These are phyloP conservation scores for Motacilla alba DNA, from an alignment of 2,113 vertebrate species.

Conservation along the genomic window DNA sequence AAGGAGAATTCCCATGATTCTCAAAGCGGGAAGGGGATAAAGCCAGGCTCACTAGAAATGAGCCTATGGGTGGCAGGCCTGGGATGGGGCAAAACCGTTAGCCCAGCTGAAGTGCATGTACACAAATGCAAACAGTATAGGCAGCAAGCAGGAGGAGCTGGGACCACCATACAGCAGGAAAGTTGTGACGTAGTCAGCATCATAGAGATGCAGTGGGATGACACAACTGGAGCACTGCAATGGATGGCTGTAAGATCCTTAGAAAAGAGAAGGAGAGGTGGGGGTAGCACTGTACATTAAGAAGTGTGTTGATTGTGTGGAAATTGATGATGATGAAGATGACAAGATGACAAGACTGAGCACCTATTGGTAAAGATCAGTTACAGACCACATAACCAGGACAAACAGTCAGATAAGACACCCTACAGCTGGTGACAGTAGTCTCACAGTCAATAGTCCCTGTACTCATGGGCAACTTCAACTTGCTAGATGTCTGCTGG, in stretches of 20 bases:
- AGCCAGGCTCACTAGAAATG: not conserved
- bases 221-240: not conserved
- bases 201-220: not conserved
- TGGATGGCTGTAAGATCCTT: not conserved
- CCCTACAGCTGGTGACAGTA: not conserved
- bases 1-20: not conserved
- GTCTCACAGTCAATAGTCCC: not conserved
- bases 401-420: not conserved
- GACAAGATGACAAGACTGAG: not conserved
- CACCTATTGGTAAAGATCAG: not conserved
- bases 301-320: too few species aligned
- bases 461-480: not conserved
- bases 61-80: not conserved
- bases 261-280: not conserved
- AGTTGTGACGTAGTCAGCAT: rapidly evolving
- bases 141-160: not conserved
- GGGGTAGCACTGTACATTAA: not conserved
- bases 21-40: not conserved
- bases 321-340: not conserved
- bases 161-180: not conserved
- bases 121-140: not conserved
- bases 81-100: not conserved
- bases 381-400: not conserved
- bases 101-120: not conserved
- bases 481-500: not conserved